Conservation (phyloP, 2,113 vertebrate genomes). For the Telmatochromis sp. region DNA sequence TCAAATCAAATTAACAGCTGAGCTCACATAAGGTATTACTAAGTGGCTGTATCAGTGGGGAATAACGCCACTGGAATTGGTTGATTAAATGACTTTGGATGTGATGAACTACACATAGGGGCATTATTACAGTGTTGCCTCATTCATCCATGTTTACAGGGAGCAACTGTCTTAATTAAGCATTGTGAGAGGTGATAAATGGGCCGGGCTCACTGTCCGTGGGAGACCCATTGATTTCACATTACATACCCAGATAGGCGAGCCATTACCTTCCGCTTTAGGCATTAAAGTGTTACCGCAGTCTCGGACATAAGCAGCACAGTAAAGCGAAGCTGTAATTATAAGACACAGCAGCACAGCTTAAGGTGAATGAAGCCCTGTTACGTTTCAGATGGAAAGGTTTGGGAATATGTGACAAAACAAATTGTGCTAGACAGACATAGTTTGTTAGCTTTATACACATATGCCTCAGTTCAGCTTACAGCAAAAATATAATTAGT, state of each 20-base stretch:
- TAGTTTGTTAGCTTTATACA: constrained; percentile 62
- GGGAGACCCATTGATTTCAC: constrained; percentile 58
- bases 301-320: background rate
- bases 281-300: background rate
- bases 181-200: constrained; percentile 39
- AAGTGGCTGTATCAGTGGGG: constrained; percentile 18
- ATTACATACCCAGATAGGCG: constrained; percentile 39
- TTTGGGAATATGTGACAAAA: constrained; percentile 33
- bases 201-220: constrained; percentile 8
- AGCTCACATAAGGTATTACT: constrained; percentile 24
- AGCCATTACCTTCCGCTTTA: constrained; percentile 12
- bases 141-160: constrained; percentile 35
- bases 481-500: constrained; percentile 76
- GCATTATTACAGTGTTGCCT: constrained; percentile 19
- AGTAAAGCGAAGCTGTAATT: background rate
- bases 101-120: constrained; percentile 9
- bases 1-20: constrained; percentile 44
- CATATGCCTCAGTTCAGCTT: constrained; percentile 66
- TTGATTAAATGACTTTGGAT: constrained; percentile 40
- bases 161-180: constrained; percentile 60
- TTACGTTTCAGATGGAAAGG: background rate
- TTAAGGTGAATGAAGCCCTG: background rate
- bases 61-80: constrained; percentile 22
- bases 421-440: constrained; percentile 52
- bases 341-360: background rate